Evolutionary conservation across 2,113 vertebrate genomes (phyloP), one percentile per base, ranked within the genome.

Genomic region (Rutilus rutilus): DNA sequence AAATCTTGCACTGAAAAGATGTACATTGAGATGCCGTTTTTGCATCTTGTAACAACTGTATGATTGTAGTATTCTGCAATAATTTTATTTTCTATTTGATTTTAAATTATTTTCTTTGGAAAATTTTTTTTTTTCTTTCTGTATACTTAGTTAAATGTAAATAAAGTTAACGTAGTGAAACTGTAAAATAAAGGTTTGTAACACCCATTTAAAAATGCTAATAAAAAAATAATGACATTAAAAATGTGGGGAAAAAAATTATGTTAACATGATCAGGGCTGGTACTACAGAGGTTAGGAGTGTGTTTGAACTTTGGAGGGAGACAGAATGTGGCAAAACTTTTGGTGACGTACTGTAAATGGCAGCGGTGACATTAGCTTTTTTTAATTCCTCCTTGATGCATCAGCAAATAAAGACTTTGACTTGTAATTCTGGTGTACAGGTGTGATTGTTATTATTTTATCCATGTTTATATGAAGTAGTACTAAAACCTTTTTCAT

Each of bases 21-120:
- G 94, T 97, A 96, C 95, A 96, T 92, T 88, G 89, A 93, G 90
- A 96, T 97, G 97, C 95, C 97, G 96, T 95, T 96, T 97, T 95
- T 95, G 97, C 97, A 97, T 96, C 96, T 95, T 95, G 89, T 96
- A 95, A 95, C 92, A 93, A 96, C 96, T 94, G 94, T 95, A 96
- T 95, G 95, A 97, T 97, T 98, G 97, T 97, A 97, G 96, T 95
- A 97, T 96, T 97, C 96, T 92, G 97, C 97, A 98, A 97, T 98
- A 97, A 97, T 96, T 94, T 92, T 94, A 91, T 93, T 94, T 94
- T 94, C 92, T 87, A 64, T 89, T 87, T 92, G 87, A 94, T 96
- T 97, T 96, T 97, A 97, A 97, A 90, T 96, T 96, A 96, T 96
- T 93, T 89, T 6, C 91, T 91, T 90, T 87, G 21, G 23, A 45